These are phyloP conservation scores for Ginglymostoma cirratum DNA, from an alignment of 2,113 vertebrate genomes.

Conservation along the genomic window DNA sequence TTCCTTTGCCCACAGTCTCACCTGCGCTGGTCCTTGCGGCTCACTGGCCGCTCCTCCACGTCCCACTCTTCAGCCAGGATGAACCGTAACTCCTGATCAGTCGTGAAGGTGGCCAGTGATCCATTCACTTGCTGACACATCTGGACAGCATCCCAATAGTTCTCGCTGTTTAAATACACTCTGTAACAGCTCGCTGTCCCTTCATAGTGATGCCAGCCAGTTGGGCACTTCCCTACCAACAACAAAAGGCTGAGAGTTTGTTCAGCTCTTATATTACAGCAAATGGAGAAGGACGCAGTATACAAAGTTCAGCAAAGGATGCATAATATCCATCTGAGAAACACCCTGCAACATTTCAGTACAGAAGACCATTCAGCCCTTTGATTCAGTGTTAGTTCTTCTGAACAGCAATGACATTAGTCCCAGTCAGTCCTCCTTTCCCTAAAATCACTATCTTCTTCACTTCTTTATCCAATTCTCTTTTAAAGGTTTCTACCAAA, in stretches of 20 bases:
- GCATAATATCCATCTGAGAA: background rate
- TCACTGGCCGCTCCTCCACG: constrained; percentile 75
- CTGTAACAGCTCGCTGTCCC: constrained; percentile 94
- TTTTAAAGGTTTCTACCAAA: background rate
- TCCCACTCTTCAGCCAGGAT: constrained; percentile 91
- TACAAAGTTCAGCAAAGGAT: background rate
- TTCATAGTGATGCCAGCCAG: constrained; percentile 94
- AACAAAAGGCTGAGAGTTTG: background rate
- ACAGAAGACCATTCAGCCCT: background rate
- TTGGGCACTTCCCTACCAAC: constrained; percentile 90
- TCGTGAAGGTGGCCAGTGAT: constrained; percentile 86
- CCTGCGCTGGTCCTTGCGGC: constrained; percentile 81
- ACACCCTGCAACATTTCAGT: background rate
- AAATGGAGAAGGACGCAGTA: constrained; percentile 37
- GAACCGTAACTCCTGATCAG: constrained; percentile 89
- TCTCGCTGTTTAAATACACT: constrained; percentile 84
- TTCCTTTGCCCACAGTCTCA: constrained; percentile 50
- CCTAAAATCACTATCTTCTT: background rate
- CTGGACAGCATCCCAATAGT: constrained; percentile 95
- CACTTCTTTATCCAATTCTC: background rate
- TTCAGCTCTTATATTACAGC: constrained; percentile 46
- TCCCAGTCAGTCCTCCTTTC: background rate
- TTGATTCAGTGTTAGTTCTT: background rate
- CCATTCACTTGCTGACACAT: constrained; percentile 89
- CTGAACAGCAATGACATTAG: background rate